These are phyloP conservation scores for Apamea epomidion DNA, from an alignment of 2,888 invertebrate species.

Conservation along the genomic window DNA sequence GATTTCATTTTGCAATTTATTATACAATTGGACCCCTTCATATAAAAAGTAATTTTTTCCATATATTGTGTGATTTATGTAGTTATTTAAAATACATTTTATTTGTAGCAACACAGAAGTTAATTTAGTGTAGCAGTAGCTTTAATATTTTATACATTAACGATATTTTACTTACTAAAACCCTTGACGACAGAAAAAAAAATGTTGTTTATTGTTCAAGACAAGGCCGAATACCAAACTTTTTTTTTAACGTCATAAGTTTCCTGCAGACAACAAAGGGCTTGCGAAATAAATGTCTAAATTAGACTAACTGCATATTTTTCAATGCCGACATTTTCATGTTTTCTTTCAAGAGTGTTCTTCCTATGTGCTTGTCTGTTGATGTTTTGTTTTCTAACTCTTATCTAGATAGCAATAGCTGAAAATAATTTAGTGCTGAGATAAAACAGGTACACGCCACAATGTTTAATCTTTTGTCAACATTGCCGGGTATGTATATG, in stretches of 20 bases:
- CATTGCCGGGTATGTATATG: conserved; percentile 79
- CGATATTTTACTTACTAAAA: too few species aligned
- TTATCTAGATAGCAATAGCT: conserved; percentile 68
- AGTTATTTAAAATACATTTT: too few species aligned
- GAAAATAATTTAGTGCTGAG: conserved; percentile 75
- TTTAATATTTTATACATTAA: too few species aligned
- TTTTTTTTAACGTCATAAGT: neutral
- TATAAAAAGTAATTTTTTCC: neutral
- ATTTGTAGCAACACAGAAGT: too few species aligned
- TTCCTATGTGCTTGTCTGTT: conserved; percentile 11
- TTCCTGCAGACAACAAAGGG: neutral
- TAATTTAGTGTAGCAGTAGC: too few species aligned
- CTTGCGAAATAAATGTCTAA: neutral
- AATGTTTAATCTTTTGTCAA: conserved; percentile 85
- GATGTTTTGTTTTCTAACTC: conserved; percentile 42
- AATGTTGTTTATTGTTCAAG: neutral
- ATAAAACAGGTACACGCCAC: conserved; percentile 78
- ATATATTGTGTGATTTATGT: too few species aligned
- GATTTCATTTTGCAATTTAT: too few species aligned
- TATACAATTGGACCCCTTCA: too few species aligned
- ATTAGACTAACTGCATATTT: conserved; percentile 1
- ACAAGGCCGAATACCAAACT: neutral
- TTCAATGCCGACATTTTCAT: conserved; percentile 10
- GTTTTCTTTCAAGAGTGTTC: conserved; percentile 5
- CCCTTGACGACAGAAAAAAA: too few species aligned